Evolutionary conservation across 2,797 vertebrate genomes (phyloP), one percentile per base, ranked within the genome.

Genomic region (Sciurus carolinensis): DNA sequence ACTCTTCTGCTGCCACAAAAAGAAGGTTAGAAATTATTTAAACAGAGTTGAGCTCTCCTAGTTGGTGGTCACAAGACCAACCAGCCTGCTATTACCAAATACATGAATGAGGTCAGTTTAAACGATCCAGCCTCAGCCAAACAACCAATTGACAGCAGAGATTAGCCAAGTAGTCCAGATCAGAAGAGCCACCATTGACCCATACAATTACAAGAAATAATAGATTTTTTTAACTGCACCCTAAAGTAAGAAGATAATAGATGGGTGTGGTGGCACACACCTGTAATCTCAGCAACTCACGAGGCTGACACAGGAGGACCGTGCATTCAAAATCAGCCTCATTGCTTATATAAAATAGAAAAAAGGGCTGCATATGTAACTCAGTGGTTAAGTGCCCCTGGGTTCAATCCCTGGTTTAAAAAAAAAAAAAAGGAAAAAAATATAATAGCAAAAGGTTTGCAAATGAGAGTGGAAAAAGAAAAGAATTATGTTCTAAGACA

Each of bases 131-230:
- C 33, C 64, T 42, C 33, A 33, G 20, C 44, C 39, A 5, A 28
- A 28, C 59, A 94, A 57, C 47, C 62, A 76, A 13, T 71, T 90
- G 30, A 89, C 30, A 89, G 30, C 76, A 83, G 57, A 81, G 12
- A 82, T 94, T 28, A 83, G 47, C 59, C 42, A 54, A 73, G 26
- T 71, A 88, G n/a, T 62, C 79, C 69, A 72, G 42, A 54, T 69
- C 54, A 59, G 36, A 54, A 92, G 20, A 69, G 59, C n/a, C 20
- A 87, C 8, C 20, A 57, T 15, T 91, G 69, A 75, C 59, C 26
- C 15, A 69, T 22, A 87, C 57, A 92, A 88, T 84, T 88, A 9
- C 20, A 50, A 77, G n/a, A 92, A 88, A 50, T n/a, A 72, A 83
- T 57, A 75, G 3, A 8, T 83, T 79, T 90, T 77, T 75, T 80